Conservation (phyloP, 2,113 vertebrate species). For the Paramormyrops kingsleyae region DNA sequence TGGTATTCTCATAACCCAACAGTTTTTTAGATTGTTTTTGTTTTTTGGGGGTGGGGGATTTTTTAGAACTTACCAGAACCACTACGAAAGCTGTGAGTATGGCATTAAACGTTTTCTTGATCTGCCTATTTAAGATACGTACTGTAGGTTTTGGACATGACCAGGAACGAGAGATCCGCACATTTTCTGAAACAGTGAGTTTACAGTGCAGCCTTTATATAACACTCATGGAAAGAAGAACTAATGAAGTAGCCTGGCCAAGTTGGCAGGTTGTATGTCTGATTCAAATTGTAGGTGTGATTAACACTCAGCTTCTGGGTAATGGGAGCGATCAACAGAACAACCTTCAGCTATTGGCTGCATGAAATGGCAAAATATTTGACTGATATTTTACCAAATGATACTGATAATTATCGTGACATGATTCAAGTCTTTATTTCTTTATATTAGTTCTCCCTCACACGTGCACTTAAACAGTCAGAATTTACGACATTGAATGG, state of each 20-base stretch:
- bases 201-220: neutral
- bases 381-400: neutral
- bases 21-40: neutral
- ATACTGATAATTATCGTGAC: no score
- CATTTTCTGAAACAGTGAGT: neutral
- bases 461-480: no score
- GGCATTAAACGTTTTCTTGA: neutral
- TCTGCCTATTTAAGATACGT: neutral
- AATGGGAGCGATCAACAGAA: neutral
- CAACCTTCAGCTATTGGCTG: neutral
- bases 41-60: no score
- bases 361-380: neutral
- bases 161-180: neutral
- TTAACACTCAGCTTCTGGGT: neutral
- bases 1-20: neutral
- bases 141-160: neutral
- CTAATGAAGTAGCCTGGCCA: neutral
- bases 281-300: neutral
- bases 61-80: neutral
- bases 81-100: neutral
- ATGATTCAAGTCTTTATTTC: neutral
- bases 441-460: no score
- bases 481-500: no score
- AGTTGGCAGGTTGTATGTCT: neutral
- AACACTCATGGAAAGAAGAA: neutral